Evolutionary conservation across 35 echinoderm and acorn worm genomes (phyloP), one percentile per base, ranked within the genome.

Genomic region (Lytechinus pictus): DNA sequence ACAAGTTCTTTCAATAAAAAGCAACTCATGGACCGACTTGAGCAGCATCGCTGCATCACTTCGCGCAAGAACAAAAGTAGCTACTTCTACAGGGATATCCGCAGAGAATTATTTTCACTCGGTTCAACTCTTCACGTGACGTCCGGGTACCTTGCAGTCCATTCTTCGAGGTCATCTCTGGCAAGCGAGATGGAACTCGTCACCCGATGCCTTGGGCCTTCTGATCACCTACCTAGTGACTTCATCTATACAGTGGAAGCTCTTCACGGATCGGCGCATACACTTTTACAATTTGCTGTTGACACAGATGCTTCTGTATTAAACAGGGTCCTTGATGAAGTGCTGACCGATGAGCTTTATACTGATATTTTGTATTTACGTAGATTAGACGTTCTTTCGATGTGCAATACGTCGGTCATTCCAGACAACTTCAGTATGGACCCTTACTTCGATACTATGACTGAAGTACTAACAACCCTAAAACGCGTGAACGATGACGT

Each of bases 361-460:
- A 27, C 92, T 57, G 92, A 27, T 54, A 27, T 27, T 55, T 93
- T 93, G 54, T 57, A 55, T 95, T n/a, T 28, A 14, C 9, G 4
- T 90, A 55, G 54, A 9, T 27, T 16, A 87, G 95, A 95, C 29
- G 61, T 90, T 28, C 33, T 33, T 54, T 58, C 27, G n/a, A 9
- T 27, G 19, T 95, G 86, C 53, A 53, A 61, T 55, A 95, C 60
- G 28, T 27, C 19, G 16, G 10, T 52, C 61, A 19, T n/a, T 28
- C 52, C 21, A 57, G 44, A 16, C 10, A 87, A 61, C 28, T 89
- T n/a, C 72, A 95, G 54, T 27, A 58, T 95, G 52, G 54, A 58
- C 3, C 27, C 58, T n/a, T 95, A 71, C 24, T 95, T 96, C 55
- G 86, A 95, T 19, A 95, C 52, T 27, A 60, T 87, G 54, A 28